These are phyloP conservation scores for Lycocerus yunnanus DNA, from an alignment of 2,888 invertebrate species.

Conservation along the genomic window DNA sequence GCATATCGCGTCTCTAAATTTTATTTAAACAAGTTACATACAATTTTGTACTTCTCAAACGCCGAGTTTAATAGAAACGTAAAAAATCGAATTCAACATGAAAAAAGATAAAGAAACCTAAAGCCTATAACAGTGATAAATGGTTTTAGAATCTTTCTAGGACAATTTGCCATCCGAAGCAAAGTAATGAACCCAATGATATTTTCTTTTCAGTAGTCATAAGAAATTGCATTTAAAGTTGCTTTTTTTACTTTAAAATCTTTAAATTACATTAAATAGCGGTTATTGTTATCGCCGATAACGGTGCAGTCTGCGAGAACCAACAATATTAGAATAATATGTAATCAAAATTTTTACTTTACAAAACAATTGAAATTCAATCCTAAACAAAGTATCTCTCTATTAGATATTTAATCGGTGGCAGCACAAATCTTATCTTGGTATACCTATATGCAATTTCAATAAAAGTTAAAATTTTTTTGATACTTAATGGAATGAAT, in stretches of 20 bases:
- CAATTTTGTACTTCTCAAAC: not conserved
- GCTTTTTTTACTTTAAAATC: not conserved
- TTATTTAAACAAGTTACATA: not conserved
- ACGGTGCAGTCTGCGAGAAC: too few species aligned
- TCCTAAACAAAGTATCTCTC: too few species aligned
- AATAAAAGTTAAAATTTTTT: not conserved
- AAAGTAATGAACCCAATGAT: conserved; percentile 1
- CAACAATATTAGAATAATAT: too few species aligned
- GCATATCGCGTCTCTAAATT: not conserved
- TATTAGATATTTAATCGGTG: too few species aligned
- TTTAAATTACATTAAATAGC: not conserved
- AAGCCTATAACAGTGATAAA: conserved; percentile 3
- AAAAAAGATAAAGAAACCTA: conserved; percentile 1
- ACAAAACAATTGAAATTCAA: too few species aligned
- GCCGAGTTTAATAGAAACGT: not conserved
- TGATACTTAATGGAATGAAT: not conserved
- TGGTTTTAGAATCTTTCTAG: conserved; percentile 3
- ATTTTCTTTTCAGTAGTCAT: not conserved
- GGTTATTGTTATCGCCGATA: too few species aligned
- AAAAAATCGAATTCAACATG: conserved; percentile 1
- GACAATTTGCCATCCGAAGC: not conserved
- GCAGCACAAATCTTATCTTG: too few species aligned
- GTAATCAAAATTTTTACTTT: too few species aligned
- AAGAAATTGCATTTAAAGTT: not conserved
- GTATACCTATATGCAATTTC: too few species aligned